Evolutionary conservation across 2,113 vertebrate species (phyloP).

Genomic region (Tylochromis polylepis): DNA sequence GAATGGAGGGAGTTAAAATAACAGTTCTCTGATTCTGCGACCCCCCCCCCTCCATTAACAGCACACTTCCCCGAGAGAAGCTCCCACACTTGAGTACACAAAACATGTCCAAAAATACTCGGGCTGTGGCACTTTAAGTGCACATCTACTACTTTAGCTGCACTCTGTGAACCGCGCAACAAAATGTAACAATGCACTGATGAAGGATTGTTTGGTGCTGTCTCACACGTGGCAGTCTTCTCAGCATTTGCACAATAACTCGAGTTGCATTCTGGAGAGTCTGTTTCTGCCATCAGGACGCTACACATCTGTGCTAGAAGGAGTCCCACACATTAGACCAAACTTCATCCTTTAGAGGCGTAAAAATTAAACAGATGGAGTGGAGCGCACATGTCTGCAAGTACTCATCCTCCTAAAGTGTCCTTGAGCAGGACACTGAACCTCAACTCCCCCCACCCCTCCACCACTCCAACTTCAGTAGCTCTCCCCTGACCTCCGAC

Average conservation of each 20-base stretch:
- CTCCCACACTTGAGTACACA: constrained; percentile 38
- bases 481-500: constrained; percentile 33
- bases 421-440: constrained; percentile 4
- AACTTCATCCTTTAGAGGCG: not conserved
- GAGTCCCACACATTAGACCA: constrained; percentile 28
- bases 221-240: constrained; percentile 3
- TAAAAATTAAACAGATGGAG: constrained; percentile 24
- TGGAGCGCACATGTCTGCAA: constrained; percentile 20
- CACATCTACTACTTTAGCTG: constrained; percentile 24
- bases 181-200: constrained; percentile 2
- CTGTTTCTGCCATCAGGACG: constrained; percentile 46
- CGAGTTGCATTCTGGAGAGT: constrained; percentile 28
- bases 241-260: constrained; percentile 3
- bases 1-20: constrained; percentile 45
- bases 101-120: constrained; percentile 48
- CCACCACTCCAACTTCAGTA: constrained; percentile 28
- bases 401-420: constrained; percentile 32
- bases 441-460: not conserved
- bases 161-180: constrained; percentile 17
- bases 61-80: constrained; percentile 22
- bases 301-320: constrained; percentile 35
- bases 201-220: constrained; percentile 28
- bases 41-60: constrained; percentile 36
- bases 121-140: not conserved
- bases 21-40: constrained; percentile 42